phyloP scores from a whole-genome alignment of 2,797 vertebrate genomes.

The Tokudaia tokunoshimensis region DNA sequence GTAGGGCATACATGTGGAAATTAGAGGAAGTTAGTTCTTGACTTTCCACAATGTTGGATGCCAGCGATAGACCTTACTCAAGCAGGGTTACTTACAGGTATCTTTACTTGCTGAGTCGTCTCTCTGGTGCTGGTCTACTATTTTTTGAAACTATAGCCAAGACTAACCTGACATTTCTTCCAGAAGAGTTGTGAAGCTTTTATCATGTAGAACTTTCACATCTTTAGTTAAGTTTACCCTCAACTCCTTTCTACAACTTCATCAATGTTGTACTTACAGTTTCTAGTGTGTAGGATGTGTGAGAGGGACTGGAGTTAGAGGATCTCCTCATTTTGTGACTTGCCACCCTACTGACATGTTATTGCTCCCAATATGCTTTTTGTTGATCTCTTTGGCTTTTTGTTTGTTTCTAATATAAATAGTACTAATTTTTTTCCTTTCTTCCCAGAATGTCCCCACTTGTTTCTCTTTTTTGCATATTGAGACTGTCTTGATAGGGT shows the following conservation, averaged over 20 bases:
- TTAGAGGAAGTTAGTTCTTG: neutral
- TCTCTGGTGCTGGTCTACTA: neutral
- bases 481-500: neutral
- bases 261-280: neutral
- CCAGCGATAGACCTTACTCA: neutral
- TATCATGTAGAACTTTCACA: neutral
- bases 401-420: neutral
- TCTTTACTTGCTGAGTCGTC: neutral
- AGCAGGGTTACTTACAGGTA: neutral
- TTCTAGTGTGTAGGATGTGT: neutral
- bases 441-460: neutral
- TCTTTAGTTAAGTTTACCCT: neutral
- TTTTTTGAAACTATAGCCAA: neutral
- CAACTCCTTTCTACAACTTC: neutral
- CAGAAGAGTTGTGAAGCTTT: neutral
- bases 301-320: neutral
- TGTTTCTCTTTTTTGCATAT: neutral
- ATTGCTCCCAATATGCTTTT: neutral
- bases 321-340: neutral
- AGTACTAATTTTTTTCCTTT: neutral
- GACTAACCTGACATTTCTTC: neutral
- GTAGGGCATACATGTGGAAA: neutral
- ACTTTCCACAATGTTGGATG: too few species aligned
- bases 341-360: neutral
- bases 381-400: neutral